These are phyloP conservation scores for Salticus scenicus DNA, from an alignment of 2,888 invertebrate species.

Conservation along the genomic window DNA sequence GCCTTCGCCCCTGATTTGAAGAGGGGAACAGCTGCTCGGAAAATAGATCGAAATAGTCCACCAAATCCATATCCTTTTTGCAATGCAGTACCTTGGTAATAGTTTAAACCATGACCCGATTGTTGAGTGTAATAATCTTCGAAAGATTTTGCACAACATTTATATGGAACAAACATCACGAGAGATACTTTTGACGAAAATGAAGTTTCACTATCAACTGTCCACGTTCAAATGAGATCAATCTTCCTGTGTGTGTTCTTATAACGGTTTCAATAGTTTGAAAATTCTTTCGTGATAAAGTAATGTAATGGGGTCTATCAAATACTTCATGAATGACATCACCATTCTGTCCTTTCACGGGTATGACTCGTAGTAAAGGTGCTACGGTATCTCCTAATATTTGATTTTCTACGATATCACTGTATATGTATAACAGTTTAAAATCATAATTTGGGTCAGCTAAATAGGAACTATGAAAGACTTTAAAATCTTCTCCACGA, in stretches of 20 bases:
- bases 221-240: conserved; percentile 39
- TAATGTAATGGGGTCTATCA: conserved; percentile 29
- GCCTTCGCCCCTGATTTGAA: conserved; percentile 22
- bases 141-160: conserved; percentile 25
- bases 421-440: conserved; percentile 65
- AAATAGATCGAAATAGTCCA: conserved; percentile 26
- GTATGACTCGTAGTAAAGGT: conserved; percentile 72
- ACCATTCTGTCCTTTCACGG: conserved; percentile 45
- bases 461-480: neutral
- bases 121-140: conserved; percentile 16
- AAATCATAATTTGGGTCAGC: conserved; percentile 21
- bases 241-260: conserved; percentile 22
- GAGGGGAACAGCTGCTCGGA: conserved; percentile 24
- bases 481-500: no score
- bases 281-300: conserved; percentile 22
- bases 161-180: conserved; percentile 22
- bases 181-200: conserved; percentile 15
- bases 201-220: neutral
- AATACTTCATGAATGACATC: neutral
- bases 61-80: conserved; percentile 37
- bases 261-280: conserved; percentile 51
- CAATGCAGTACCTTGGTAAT: conserved; percentile 4
- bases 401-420: conserved; percentile 72
- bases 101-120: conserved; percentile 13
- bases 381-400: conserved; percentile 72